phyloP scores from a whole-genome alignment of 2,113 vertebrate genomes.

The Phylloscopus trochiloides region DNA sequence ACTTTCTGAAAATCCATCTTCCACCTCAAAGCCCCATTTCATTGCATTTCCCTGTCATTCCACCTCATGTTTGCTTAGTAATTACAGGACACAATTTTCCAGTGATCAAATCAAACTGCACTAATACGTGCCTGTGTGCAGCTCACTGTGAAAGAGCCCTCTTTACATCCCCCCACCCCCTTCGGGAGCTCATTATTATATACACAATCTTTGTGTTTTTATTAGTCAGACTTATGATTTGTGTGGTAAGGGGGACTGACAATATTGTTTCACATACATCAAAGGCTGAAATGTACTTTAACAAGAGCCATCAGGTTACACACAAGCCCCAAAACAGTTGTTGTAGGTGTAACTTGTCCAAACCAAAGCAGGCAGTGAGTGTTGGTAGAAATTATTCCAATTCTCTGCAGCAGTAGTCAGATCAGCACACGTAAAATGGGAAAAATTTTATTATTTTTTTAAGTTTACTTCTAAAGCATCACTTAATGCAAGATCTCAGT shows the following conservation, averaged over 20 bases:
- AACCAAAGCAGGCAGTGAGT: slow-evolving; percentile 28
- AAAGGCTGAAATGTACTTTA: slow-evolving; percentile 53
- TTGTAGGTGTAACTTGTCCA: slow-evolving; percentile 48
- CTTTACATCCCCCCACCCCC: background rate
- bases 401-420: background rate
- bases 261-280: slow-evolving; percentile 58
- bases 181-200: slow-evolving; percentile 62
- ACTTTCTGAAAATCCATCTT: slow-evolving; percentile 36
- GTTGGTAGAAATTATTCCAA: slow-evolving; percentile 29
- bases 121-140: slow-evolving; percentile 24
- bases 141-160: slow-evolving; percentile 32
- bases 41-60: slow-evolving; percentile 42
- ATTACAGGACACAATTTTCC: slow-evolving; percentile 62
- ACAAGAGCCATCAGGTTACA: slow-evolving; percentile 61
- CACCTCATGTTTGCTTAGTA: slow-evolving; percentile 34
- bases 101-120: slow-evolving; percentile 55
- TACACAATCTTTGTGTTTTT: slow-evolving; percentile 50
- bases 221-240: slow-evolving; percentile 56
- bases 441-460: background rate
- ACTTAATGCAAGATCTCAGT: background rate
- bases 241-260: slow-evolving; percentile 38
- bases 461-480: background rate
- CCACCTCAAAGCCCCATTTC: slow-evolving; percentile 41
- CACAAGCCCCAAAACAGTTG: slow-evolving; percentile 53
- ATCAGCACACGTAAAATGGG: background rate